Evolutionary conservation across 2,888 invertebrate species (phyloP), one percentile per base, ranked within the genome.

Genomic region (Steromphala cineraria): DNA sequence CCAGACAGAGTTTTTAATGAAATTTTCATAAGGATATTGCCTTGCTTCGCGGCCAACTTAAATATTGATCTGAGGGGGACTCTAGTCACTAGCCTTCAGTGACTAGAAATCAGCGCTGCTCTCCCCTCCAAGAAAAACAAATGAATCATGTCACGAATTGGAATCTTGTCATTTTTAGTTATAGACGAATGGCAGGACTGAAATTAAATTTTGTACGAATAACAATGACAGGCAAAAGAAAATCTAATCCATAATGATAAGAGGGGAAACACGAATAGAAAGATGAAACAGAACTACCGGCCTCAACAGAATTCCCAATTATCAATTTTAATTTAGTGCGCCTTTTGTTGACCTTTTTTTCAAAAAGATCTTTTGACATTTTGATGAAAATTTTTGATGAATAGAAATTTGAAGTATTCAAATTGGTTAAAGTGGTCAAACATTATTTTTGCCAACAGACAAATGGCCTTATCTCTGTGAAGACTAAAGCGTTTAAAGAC

Each of bases 181-280:
- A 78, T 77, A 76, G 67, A 56, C 67, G 75, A 75, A 79, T 79
- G 78, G 55, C 74, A 67, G 71, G 36, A 67, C 74, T 71, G 80
- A 82, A 77, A 82, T 82, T 80, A 80, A 82, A 82, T 82, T 79
- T 79, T 75, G 62, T 53, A 75, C 75, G 52, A 75, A 75, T 75
- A 75, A 75, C 75, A 75, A 75, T 75, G 75, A 75, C 75, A 52
- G 40, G 75, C 40, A 52, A 75, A 75, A 52, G 46, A 46, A 75
- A 75, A 75, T 75, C 75, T 52, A 40, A 75, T 75, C 75, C 75
- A 75, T 75, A 75, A 75, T 75, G 75, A 40, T 40, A 52, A 52
- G 75, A 75, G 52, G 52, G 75, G 75, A 75, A 46, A 24, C 52
- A 62, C 46, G 52, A 40, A 52, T 75, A 24, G 46, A 21, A 52